Conservation (phyloP, 1,140 invertebrate species). For the Leptinotarsa undecemlineata region DNA sequence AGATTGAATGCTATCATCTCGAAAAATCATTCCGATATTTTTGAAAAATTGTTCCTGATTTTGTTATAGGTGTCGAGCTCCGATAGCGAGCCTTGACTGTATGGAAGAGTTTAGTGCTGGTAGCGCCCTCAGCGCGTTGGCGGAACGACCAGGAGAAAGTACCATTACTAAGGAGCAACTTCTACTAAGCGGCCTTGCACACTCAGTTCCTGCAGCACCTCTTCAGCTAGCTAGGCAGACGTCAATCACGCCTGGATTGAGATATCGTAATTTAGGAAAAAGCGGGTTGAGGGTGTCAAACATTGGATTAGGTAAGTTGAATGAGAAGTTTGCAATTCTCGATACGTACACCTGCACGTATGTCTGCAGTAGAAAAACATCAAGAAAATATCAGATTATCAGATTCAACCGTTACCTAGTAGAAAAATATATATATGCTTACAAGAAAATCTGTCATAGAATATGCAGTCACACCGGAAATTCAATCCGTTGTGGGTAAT, state of each 20-base stretch:
- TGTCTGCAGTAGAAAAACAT: background rate
- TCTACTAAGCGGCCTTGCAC: conserved; percentile 54
- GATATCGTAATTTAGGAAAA: conserved; percentile 90
- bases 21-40: too few relatives aligned
- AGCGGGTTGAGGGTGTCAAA: conserved; percentile 90
- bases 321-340: background rate
- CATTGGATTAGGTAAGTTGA: conserved; percentile 76
- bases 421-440: too few relatives aligned
- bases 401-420: too few relatives aligned
- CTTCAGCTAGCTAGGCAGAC: conserved; percentile 59
- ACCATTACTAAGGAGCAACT: conserved; percentile 53
- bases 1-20: too few relatives aligned
- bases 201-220: conserved; percentile 53
- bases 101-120: conserved; percentile 87
- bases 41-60: too few relatives aligned
- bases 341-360: background rate
- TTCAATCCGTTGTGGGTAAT: too few relatives aligned
- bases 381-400: background rate
- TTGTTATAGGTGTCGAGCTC: conserved; percentile 75
- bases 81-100: conserved; percentile 88
- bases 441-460: too few relatives aligned
- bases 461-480: too few relatives aligned
- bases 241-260: conserved; percentile 73
- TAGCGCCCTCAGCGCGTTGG: conserved; percentile 55
- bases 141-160: conserved; percentile 54